Conservation (phyloP, 2,888 invertebrate genomes). For the Mamestra brassicae region DNA sequence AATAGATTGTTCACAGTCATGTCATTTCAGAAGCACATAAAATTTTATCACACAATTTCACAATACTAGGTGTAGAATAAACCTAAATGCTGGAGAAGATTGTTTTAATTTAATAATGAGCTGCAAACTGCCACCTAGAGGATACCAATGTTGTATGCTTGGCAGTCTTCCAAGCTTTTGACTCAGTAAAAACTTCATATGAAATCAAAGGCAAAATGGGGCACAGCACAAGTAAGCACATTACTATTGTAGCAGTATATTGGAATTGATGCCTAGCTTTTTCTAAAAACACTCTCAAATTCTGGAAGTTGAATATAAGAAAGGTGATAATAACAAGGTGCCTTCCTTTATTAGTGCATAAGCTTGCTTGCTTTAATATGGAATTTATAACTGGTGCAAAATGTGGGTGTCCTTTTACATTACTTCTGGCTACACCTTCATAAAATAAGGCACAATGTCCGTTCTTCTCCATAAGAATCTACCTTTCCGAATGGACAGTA, state of each 20-base stretch:
- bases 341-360: neutral
- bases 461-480: too few species aligned
- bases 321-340: neutral
- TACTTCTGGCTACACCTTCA: too few species aligned
- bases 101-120: neutral
- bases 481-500: too few species aligned
- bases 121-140: neutral
- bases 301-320: neutral
- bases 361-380: neutral
- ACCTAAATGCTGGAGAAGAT: neutral
- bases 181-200: neutral
- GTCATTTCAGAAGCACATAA: slow-evolving; percentile 6
- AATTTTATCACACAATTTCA: neutral
- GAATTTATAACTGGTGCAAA: neutral
- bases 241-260: too few species aligned
- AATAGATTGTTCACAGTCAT: slow-evolving; percentile 3
- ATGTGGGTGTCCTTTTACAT: too few species aligned
- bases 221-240: neutral
- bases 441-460: too few species aligned
- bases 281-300: too few species aligned
- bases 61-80: neutral
- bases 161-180: neutral
- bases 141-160: neutral
- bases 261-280: too few species aligned
- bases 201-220: neutral